These are phyloP conservation scores for Xanthia togata DNA, from an alignment of 2,888 invertebrate genomes.

Conservation along the genomic window DNA sequence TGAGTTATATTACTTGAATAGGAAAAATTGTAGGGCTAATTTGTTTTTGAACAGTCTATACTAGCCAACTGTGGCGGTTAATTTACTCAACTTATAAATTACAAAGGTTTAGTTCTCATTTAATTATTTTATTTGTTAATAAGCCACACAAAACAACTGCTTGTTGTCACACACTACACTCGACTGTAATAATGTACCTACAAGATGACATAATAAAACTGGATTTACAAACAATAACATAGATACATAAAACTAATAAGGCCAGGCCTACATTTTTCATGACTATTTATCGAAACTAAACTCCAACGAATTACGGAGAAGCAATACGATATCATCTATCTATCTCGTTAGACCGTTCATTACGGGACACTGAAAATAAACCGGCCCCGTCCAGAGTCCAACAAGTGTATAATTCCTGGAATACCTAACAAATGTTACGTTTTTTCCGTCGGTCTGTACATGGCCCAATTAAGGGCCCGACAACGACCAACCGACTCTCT, in stretches of 20 bases:
- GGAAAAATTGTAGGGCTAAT: background rate
- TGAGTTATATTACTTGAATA: background rate
- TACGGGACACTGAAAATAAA: constrained; percentile 69
- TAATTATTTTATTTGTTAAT: background rate
- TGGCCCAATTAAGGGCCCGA: constrained; percentile 87
- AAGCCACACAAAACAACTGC: background rate
- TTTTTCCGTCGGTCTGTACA: constrained; percentile 85
- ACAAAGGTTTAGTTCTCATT: background rate
- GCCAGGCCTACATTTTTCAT: constrained; percentile 49
- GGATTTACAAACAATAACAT: constrained; percentile 25
- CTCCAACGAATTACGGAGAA: constrained; percentile 52
- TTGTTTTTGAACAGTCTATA: background rate
- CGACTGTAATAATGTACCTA: too few species aligned
- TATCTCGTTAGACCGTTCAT: constrained; percentile 65
- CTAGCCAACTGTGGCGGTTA: background rate
- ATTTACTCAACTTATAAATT: background rate
- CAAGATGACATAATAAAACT: constrained; percentile 1
- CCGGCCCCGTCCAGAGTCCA: constrained; percentile 74
- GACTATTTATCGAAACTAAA: constrained; percentile 50
- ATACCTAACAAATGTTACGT: constrained; percentile 89
- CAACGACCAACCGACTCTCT: constrained; percentile 73
- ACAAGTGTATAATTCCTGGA: constrained; percentile 89
- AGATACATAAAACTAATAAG: constrained; percentile 39
- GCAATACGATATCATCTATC: constrained; percentile 56
- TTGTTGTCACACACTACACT: background rate